Base-by-base conservation (phyloP, 2,888 invertebrate genomes). In the Augiades crinisus region DNA sequence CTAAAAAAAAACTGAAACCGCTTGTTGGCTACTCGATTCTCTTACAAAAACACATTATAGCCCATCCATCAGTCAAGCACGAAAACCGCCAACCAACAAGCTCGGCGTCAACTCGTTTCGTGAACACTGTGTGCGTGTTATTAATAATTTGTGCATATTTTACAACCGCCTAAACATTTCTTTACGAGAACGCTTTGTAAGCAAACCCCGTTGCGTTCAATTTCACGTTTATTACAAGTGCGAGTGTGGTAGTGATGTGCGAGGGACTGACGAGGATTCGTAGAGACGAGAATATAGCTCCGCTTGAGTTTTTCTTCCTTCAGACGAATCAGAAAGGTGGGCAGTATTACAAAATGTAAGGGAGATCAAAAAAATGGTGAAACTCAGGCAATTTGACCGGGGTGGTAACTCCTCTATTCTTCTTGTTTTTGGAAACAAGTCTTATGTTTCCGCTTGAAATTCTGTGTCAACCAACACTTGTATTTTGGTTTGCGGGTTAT, bases 121-220 rank as follows among this genome's bases (percentile, higher is more conserved):
- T 62, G 65, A 59, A 60, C 56, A 43, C 8, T 41, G 27, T 41
- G 27, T 56, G 52, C 57, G 57, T 58, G 58, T 45, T 52, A 47
- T 47, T 58, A 27, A 54, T 55, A 58, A 58, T 58, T 52, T 58
- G 57, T 58, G 58, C 55, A 55, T 56, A 58, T 54, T 52, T 56
- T 33, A 45, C 51, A 51, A 24, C 44, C 31, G 40, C 34, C 49
- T 52, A 54, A 58, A 52, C 40, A 54, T 52, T 52, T 45, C 33
- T 58, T 55, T 54, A 56, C 41, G 47, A 41, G 47, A 47, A 34
- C 38, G 47, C 53, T 53, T 45, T 55, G 44, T 53, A 53, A 50
- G 47, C 46, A 52, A 52, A 52, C 45, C 50, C 50, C 55, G 53
- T 53, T 55, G 53, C 51, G 53, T 58, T 41, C 41, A 53, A 55